A percentile compares a stretch with the other conserved stretches of the same genome.
Conservation (phyloP, 2,888 invertebrate genomes). For the Perdita meconis region DNA sequence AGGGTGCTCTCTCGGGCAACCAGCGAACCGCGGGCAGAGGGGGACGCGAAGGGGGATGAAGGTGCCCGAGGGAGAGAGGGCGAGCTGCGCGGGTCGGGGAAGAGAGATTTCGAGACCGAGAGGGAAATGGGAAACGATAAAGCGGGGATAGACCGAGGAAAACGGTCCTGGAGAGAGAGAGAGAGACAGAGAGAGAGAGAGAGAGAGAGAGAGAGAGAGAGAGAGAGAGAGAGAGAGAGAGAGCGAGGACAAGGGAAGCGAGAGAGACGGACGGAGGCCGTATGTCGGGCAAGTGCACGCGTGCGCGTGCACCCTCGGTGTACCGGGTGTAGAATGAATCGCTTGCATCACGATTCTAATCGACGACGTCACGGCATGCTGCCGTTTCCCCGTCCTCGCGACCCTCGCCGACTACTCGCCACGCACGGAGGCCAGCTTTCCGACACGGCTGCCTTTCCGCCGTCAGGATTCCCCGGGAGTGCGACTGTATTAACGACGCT, state of each 20-base stretch:
- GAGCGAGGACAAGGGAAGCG: slow-evolving; percentile 7
- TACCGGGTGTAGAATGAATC: slow-evolving; percentile 51
- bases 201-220: slow-evolving; percentile 28
- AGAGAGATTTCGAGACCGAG: slow-evolving; percentile 12
- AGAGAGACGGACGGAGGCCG: slow-evolving; percentile 6
- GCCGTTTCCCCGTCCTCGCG: not conserved
- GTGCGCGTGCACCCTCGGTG: slow-evolving; percentile 62
- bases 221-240: slow-evolving; percentile 22
- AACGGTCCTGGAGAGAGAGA: slow-evolving; percentile 21
- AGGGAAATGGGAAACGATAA: slow-evolving; percentile 1
- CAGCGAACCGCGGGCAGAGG: slow-evolving; percentile 2
- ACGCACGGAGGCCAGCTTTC: too few relatives aligned
- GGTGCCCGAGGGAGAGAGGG: not conserved
- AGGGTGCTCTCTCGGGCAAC: not conserved
- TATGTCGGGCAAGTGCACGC: slow-evolving; percentile 62
- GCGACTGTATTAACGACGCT: too few relatives aligned
- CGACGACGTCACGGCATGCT: not conserved
- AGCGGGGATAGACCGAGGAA: slow-evolving; percentile 13
- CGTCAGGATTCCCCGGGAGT: too few relatives aligned
- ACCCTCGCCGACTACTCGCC: not conserved
- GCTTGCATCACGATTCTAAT: not conserved
- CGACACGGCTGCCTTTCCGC: too few relatives aligned
- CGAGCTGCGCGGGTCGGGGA: not conserved
- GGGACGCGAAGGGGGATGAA: slow-evolving; percentile 14
- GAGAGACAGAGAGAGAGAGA: slow-evolving; percentile 20